Conservation (phyloP, 1,140 invertebrate genomes). For the Cheumatopsyche charites region DNA sequence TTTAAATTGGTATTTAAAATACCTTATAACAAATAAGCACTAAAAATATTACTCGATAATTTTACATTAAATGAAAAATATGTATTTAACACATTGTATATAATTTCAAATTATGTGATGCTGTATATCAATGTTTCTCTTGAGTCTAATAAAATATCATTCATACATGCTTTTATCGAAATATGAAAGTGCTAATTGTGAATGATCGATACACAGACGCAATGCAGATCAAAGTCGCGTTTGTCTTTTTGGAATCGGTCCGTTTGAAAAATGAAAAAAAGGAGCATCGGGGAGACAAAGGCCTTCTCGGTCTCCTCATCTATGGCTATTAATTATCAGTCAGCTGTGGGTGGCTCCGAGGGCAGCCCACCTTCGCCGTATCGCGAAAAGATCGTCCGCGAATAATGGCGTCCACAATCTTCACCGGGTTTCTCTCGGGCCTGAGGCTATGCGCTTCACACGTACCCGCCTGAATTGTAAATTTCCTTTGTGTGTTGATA, state of each 20-base stretch:
- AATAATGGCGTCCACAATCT: slow-evolving; percentile 28
- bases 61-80: too few species aligned
- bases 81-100: too few species aligned
- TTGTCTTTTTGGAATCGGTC: not conserved
- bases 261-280: not conserved
- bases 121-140: too few species aligned
- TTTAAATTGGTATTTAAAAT: slow-evolving; percentile 27
- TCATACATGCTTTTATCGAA: too few species aligned
- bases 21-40: not conserved
- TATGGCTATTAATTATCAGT: slow-evolving; percentile 29
- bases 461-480: slow-evolving; percentile 12
- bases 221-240: too few species aligned
- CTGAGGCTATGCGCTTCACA: slow-evolving; percentile 14
- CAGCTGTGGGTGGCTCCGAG: slow-evolving; percentile 32
- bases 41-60: too few species aligned
- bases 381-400: slow-evolving; percentile 30
- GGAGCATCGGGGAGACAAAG: slow-evolving; percentile 2
- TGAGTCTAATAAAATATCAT: too few species aligned
- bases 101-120: too few species aligned
- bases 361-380: slow-evolving; percentile 26
- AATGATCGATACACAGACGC: too few species aligned
- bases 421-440: slow-evolving; percentile 12
- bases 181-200: too few species aligned
- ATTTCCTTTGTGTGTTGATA: slow-evolving; percentile 13
- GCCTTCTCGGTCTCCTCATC: slow-evolving; percentile 16